A percentile compares a stretch with the other conserved stretches of the same genome.
phyloP scores from a whole-genome alignment of 1,140 invertebrate genomes.

The Acromyrmex heyeri region DNA sequence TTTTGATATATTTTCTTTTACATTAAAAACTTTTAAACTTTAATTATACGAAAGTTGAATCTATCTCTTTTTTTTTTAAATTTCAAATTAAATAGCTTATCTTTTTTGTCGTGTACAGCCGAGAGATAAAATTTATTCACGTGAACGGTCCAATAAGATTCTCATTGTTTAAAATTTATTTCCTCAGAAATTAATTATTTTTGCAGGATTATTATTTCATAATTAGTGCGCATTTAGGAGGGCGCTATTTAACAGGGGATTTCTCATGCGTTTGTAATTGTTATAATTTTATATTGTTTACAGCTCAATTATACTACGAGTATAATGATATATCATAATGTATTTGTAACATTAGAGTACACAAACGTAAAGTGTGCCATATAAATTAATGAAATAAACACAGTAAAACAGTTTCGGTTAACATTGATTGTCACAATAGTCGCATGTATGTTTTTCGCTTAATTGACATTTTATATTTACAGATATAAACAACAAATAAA shows the following conservation, averaged over 20 bases:
- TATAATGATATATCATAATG: not conserved
- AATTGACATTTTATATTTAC: not conserved
- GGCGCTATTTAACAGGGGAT: not conserved
- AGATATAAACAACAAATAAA: not conserved
- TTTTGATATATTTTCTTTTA: not conserved
- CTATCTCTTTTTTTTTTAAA: not conserved
- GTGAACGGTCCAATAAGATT: too few species aligned
- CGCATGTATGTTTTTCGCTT: not conserved
- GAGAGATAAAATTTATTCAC: not conserved
- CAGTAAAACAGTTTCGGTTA: not conserved
- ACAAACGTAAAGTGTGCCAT: not conserved
- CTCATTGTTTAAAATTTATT: not conserved
- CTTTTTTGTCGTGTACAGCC: not conserved
- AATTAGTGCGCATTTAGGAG: not conserved
- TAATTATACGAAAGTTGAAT: not conserved
- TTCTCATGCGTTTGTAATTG: slow-evolving; percentile 14
- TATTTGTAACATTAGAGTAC: not conserved
- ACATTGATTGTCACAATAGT: not conserved
- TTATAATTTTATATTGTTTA: slow-evolving; percentile 7
- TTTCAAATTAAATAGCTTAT: not conserved
- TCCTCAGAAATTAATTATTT: not conserved
- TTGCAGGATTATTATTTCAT: slow-evolving; percentile 1
- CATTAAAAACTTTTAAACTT: not conserved
- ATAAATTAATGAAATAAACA: not conserved
- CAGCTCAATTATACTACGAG: not conserved